Evolutionary conservation across 2,797 vertebrate genomes (phyloP).

Genomic region (Phylloscopus collybita): DNA sequence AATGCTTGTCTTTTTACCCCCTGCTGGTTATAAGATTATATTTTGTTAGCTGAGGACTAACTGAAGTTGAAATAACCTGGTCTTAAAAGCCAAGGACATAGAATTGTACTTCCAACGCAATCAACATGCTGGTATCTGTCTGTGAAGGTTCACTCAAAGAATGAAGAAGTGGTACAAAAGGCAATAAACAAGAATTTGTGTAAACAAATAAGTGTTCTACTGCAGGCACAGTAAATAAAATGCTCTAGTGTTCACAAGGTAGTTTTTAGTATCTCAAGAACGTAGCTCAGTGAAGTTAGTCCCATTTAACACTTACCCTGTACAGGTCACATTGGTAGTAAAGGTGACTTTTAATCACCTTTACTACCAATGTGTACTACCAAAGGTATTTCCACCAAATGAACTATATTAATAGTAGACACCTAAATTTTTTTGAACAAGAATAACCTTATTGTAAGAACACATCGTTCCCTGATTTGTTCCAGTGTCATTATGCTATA

Average conservation of each 20-base stretch:
- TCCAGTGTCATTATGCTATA: not conserved
- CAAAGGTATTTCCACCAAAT: not conserved
- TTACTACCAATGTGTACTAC: too few species aligned
- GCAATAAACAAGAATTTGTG: not conserved
- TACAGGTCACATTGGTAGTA: not conserved
- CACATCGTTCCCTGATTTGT: not conserved
- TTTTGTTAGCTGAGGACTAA: not conserved
- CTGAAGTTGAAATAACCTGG: not conserved
- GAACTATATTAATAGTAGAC: not conserved
- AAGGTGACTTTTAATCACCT: not conserved
- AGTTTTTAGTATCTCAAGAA: not conserved
- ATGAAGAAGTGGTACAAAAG: not conserved
- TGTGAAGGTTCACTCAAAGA: not conserved
- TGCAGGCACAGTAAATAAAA: not conserved
- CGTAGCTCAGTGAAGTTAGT: not conserved
- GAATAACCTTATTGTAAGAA: not conserved
- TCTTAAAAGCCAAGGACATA: not conserved
- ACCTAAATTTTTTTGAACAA: not conserved
- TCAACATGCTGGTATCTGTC: not conserved
- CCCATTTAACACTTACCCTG: not conserved
- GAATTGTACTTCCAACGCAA: not conserved
- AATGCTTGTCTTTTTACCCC: slow-evolving; percentile 26
- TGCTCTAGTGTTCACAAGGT: not conserved
- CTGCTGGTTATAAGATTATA: not conserved
- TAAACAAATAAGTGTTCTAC: not conserved